Base-by-base conservation (phyloP, 2,113 vertebrate genomes). In the Ahaetulla prasina region DNA sequence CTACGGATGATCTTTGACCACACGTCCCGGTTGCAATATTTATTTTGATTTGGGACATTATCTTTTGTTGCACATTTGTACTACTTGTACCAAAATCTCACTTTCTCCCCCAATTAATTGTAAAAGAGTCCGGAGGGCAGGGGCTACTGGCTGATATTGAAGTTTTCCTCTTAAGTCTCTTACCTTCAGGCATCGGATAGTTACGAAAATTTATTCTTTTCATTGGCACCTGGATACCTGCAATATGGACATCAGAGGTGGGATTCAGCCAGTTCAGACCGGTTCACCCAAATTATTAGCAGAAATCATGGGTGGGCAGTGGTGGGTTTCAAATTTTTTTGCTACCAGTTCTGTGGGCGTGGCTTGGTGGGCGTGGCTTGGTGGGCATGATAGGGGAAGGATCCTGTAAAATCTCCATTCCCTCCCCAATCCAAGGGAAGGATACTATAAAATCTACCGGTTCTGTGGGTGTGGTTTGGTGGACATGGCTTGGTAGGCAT, bases 81-180 rank as follows among this genome's bases (percentile, higher is more conserved):
- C 94, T 3, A 55, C 54, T 55, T 55, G 20, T 22, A 63, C 39
- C 68, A 22, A 43, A 91, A 93, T 91, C 85, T 0, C 0, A 92
- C 85, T 92, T 94, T 74, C 68, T 95, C 80, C 63, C 63, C 91
- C 94, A 90, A 93, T 93, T 90, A 45, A 90, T 88, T 86, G 53
- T 90, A 94, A 95, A 90, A 93, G 14, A 27, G 57, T 92, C 85
- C 7, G 30, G 89, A 92, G 90, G 87, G 91, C 35, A 0, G 2
- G 2, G 91, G 55, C 0, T 18, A 54, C 85, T 63, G 5, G 74
- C 91, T 89, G 95, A 94, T 91, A 52, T 93, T 91, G 27, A 68
- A 68, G 53, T 74, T 89, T 6, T 88, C 94, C 89, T n/a, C 74
- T 89, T 90, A 60, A 60, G 25, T 89, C 60, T 88, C 87, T 89